These are phyloP conservation scores for Mormyrus hasselquistii DNA, from an alignment of 2,797 vertebrate species.

Conservation along the genomic window DNA sequence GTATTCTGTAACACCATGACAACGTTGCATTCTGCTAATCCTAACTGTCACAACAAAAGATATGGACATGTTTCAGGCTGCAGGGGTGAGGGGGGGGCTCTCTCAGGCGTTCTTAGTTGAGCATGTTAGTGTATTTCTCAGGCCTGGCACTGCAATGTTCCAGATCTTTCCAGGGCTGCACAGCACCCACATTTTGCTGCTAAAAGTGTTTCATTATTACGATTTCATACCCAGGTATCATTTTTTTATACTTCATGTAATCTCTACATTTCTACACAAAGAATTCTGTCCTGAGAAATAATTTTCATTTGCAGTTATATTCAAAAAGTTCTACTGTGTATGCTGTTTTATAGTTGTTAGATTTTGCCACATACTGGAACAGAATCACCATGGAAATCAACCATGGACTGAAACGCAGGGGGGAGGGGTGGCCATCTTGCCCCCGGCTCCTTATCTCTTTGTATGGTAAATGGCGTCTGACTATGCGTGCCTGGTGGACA, in stretches of 20 bases:
- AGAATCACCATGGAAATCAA: neutral
- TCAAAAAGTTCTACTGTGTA: neutral
- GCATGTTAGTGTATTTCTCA: neutral
- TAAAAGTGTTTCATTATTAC: neutral
- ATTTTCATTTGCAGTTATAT: neutral
- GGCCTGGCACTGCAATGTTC: neutral
- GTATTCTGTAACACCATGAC: neutral
- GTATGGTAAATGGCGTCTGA: conserved; percentile 43
- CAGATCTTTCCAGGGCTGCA: neutral
- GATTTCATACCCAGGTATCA: neutral
- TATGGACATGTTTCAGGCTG: neutral
- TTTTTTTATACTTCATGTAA: neutral
- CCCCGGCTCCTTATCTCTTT: conserved; percentile 25
- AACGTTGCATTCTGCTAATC: neutral
- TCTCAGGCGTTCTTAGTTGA: neutral
- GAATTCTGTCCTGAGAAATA: neutral
- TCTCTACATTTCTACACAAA: neutral
- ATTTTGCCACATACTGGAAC: neutral
- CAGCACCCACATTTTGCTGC: neutral
- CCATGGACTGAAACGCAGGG: neutral
- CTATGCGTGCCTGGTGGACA: conserved; percentile 25
- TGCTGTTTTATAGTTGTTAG: neutral
- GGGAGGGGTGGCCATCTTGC: neutral
- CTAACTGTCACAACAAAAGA: neutral
- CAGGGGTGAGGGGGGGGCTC: neutral